Percentiles rank a stretch among this genome's conserved stretches.
These are phyloP conservation scores for Mobula hypostoma DNA, from an alignment of 2,113 vertebrate genomes.

Conservation along the genomic window DNA sequence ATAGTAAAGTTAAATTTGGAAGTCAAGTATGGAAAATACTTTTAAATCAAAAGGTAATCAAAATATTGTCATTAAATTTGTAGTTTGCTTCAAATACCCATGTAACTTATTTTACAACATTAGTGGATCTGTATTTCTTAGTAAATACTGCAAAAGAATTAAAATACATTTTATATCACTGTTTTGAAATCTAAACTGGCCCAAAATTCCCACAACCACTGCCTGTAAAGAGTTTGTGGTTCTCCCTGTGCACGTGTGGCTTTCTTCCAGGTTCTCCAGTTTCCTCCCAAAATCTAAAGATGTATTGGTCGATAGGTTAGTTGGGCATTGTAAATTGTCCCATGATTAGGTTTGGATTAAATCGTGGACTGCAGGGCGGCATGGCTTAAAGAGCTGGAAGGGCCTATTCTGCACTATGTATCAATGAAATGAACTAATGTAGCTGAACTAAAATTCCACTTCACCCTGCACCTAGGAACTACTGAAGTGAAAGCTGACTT, in stretches of 20 bases:
- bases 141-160: neutral
- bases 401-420: no score
- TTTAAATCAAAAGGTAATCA: neutral
- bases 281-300: no score
- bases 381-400: no score
- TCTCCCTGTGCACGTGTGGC: no score
- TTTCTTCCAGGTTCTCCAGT: no score
- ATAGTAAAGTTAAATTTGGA: neutral
- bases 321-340: no score
- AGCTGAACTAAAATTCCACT: neutral
- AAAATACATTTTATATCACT: neutral
- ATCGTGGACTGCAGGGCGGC: no score
- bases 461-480: neutral
- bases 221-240: no score
- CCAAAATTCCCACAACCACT: neutral
- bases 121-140: neutral
- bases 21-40: neutral
- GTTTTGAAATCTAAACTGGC: neutral
- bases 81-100: neutral
- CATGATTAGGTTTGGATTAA: no score
- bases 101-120: neutral
- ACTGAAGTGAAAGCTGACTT: no score
- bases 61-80: neutral
- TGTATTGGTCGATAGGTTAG: no score
- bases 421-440: neutral